Evolutionary conservation across 2,797 vertebrate species (phyloP).

Genomic region (Enteromius mattozi): DNA sequence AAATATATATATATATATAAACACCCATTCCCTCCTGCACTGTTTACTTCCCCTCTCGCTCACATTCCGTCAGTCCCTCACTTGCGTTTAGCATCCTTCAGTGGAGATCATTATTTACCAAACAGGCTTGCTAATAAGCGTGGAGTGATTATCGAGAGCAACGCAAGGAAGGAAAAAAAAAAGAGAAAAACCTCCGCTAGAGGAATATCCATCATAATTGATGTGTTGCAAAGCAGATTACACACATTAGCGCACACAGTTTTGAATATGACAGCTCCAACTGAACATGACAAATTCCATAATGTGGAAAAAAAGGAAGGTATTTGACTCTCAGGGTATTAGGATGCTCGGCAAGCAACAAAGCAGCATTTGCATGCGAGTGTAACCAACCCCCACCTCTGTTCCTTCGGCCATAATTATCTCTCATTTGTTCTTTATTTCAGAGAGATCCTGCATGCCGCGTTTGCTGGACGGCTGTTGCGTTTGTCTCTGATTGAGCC

Average conservation of each 20-base stretch:
- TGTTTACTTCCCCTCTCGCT: conserved; percentile 17
- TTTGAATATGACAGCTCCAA: conserved; percentile 84
- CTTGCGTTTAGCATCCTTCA: conserved; percentile 68
- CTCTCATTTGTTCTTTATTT: conserved; percentile 73
- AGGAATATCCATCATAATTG: conserved; percentile 87
- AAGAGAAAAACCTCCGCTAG: conserved; percentile 71
- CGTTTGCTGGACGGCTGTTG: conserved; percentile 57
- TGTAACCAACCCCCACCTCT: conserved; percentile 59
- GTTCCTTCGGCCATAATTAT: conserved; percentile 70
- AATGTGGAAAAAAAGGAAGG: conserved; percentile 70
- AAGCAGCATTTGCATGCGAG: conserved; percentile 72
- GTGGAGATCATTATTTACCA: conserved; percentile 85
- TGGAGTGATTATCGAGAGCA: conserved; percentile 82
- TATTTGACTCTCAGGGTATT: conserved; percentile 76
- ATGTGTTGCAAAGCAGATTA: conserved; percentile 90
- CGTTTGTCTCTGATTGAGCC: conserved; percentile 74
- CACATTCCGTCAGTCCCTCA: conserved; percentile 62
- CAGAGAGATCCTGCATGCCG: conserved; percentile 80
- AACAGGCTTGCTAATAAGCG: conserved; percentile 84
- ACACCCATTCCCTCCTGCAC: conserved; percentile 38
- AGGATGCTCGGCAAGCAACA: conserved; percentile 71
- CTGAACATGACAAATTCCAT: conserved; percentile 87
- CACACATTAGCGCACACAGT: conserved; percentile 86
- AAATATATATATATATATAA: conserved; percentile 37
- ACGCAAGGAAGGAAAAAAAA: conserved; percentile 64